phyloP scores from a whole-genome alignment of 2,888 invertebrate genomes.

The Polymixis lichenea region DNA sequence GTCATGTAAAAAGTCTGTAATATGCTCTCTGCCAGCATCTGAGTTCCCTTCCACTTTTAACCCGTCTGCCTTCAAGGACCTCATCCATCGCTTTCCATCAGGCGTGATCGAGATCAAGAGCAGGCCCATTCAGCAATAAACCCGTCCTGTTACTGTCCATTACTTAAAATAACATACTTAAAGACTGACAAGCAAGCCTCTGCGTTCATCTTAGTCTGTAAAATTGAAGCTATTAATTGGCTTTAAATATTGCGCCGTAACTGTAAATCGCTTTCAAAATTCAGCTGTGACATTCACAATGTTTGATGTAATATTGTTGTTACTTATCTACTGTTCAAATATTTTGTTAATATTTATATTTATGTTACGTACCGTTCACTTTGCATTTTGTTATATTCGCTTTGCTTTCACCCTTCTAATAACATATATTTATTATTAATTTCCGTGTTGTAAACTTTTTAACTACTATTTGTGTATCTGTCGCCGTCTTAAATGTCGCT shows the following conservation, averaged over 20 bases:
- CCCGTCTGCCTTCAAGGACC: too few relatives aligned
- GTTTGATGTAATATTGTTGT: not conserved
- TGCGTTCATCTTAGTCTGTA: slow-evolving; percentile 14
- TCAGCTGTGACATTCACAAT: slow-evolving; percentile 6
- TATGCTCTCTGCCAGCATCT: too few relatives aligned
- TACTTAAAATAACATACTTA: not conserved
- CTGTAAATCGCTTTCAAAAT: slow-evolving; percentile 30
- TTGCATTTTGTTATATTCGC: slow-evolving; percentile 37
- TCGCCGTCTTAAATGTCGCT: not conserved
- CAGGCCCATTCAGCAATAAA: too few relatives aligned
- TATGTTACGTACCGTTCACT: slow-evolving; percentile 32
- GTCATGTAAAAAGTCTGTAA: too few relatives aligned
- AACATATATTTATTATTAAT: slow-evolving; percentile 24
- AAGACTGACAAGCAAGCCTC: not conserved
- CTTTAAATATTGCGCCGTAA: slow-evolving; percentile 5
- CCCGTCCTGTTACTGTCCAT: not conserved
- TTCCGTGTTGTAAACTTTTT: slow-evolving; percentile 50
- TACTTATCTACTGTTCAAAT: not conserved
- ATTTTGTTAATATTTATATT: slow-evolving; percentile 19
- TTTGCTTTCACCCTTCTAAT: slow-evolving; percentile 49
- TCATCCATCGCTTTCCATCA: too few relatives aligned
- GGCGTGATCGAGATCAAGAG: too few relatives aligned
- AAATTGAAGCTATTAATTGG: slow-evolving; percentile 1
- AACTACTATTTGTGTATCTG: not conserved
- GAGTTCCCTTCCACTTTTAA: too few relatives aligned